Evolutionary conservation across 92 coral and sea anemone genomes (phyloP), one percentile per base, ranked within the genome.

Genomic region (Palythoa grandiflora): DNA sequence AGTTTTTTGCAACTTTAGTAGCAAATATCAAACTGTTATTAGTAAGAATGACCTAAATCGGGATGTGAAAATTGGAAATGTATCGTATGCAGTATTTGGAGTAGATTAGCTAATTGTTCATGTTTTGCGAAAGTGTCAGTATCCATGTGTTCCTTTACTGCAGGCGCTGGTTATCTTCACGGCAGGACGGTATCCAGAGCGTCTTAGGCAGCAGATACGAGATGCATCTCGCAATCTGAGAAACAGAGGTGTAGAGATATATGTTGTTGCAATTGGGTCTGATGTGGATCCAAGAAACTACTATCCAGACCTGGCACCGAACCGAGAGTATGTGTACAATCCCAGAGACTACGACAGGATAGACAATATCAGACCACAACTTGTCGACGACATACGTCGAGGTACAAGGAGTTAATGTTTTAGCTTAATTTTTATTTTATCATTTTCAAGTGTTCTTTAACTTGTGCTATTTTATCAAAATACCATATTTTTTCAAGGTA

Each of bases 201-300:
- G 19, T 13, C 39, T 50, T n/a, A 77, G 81, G 52, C 66, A 77
- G 81, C 66, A 51, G 44, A 77, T 77, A 48, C 81, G 81, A 53
- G 81, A 77, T 38, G 94, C 93, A 47, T 84, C 92, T 13, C 89
- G 91, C n/a, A 88, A 91, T 55, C 59, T 94, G 0, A 70, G 79
- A 51, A 85, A 92, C n/a, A 81, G 87, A 38, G 91, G 87, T 73
- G 90, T 94, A 51, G 63, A 77, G 1, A 92, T 88, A 5, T 79
- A 92, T 51, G 89, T 75, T 55, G 89, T 94, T 48, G 90, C 90
- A 71, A 76, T 94, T 70, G 96, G 94, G 19, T 88, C 94, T 28
- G 93, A 87, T 28, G 89, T 85, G 9, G 84, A 88, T 38, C 86
- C 87, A 71, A 78, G 87, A 68, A 78, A 87, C 71, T 53, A 51